A percentile compares a stretch with the other conserved stretches of the same genome.
Evolutionary conservation across 2,113 vertebrate genomes (phyloP).

Genomic region (Setophaga kirtlandii): DNA sequence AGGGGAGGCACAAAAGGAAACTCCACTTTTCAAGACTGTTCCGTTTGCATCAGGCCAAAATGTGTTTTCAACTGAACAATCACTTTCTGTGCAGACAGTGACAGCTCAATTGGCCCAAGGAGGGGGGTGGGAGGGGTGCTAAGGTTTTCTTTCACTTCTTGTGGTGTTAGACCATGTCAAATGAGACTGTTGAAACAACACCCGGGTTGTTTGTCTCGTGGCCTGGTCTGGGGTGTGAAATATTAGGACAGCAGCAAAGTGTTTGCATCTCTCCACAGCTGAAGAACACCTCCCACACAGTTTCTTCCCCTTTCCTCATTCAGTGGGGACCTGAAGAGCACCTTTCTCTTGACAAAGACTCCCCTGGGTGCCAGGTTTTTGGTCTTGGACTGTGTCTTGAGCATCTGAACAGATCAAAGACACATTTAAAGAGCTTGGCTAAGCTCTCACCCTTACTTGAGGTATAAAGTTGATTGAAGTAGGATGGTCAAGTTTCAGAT

Average conservation of each 20-base stretch:
- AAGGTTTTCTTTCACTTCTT: constrained; percentile 50
- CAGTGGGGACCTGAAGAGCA: background rate
- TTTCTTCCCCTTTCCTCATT: background rate
- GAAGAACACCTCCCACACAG: background rate
- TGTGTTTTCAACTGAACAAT: constrained; percentile 43
- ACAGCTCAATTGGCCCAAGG: constrained; percentile 50
- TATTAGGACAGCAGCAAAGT: background rate
- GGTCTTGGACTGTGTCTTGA: background rate
- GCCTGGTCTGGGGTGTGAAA: constrained; percentile 3
- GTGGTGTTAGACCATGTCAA: constrained; percentile 28
- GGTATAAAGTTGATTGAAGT: background rate
- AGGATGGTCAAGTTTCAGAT: constrained; percentile 9
- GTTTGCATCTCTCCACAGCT: background rate
- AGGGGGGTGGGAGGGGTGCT: background rate
- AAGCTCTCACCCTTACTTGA: background rate
- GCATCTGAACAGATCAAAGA: constrained; percentile 14
- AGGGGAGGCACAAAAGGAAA: constrained; percentile 35
- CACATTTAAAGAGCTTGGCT: constrained; percentile 6
- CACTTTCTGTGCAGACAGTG: constrained; percentile 45
- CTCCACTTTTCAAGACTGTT: constrained; percentile 14
- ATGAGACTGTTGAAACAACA: constrained; percentile 36
- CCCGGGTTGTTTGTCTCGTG: background rate
- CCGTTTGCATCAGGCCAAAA: background rate
- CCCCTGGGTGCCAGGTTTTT: background rate
- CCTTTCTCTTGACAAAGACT: background rate